Percentiles rank a stretch among this genome's conserved stretches.
These are phyloP conservation scores for Ichneumoninae sp. DNA, from an alignment of 2,888 invertebrate genomes.

Conservation along the genomic window DNA sequence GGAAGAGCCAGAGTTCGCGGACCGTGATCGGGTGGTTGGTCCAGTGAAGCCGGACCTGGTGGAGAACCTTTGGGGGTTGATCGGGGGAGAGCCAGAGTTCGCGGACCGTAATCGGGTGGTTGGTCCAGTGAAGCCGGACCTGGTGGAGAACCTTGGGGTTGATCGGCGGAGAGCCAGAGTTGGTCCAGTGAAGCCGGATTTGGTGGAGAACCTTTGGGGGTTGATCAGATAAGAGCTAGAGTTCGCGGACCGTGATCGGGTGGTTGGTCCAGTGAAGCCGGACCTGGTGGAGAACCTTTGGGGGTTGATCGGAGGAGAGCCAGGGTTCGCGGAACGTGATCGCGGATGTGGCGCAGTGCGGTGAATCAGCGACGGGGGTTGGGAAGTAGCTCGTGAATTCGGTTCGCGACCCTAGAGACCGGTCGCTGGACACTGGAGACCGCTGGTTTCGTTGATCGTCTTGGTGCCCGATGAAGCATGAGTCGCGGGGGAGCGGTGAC, in stretches of 20 bases:
- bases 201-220: conserved; percentile 2
- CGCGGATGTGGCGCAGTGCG: conserved; percentile 45
- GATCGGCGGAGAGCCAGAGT: too few species aligned
- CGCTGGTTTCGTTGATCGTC: not conserved
- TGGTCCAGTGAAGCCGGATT: not conserved
- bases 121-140: too few species aligned
- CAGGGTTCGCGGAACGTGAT: not conserved
- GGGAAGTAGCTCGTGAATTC: not conserved
- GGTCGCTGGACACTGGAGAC: not conserved
- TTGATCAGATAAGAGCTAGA: not conserved
- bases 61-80: too few species aligned
- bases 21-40: too few species aligned
- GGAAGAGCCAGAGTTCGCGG: too few species aligned
- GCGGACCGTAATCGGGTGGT: too few species aligned
- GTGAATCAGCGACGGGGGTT: not conserved
- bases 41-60: too few species aligned
- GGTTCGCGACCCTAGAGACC: not conserved
- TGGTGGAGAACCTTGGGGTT: too few species aligned
- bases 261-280: not conserved
- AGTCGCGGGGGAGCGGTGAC: not conserved
- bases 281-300: not conserved
- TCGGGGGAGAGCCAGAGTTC: too few species aligned
- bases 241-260: not conserved
- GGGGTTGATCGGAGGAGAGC: not conserved
- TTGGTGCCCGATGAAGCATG: not conserved